phyloP scores from a whole-genome alignment of 2,888 invertebrate species.

The Caradrina kadenii region DNA sequence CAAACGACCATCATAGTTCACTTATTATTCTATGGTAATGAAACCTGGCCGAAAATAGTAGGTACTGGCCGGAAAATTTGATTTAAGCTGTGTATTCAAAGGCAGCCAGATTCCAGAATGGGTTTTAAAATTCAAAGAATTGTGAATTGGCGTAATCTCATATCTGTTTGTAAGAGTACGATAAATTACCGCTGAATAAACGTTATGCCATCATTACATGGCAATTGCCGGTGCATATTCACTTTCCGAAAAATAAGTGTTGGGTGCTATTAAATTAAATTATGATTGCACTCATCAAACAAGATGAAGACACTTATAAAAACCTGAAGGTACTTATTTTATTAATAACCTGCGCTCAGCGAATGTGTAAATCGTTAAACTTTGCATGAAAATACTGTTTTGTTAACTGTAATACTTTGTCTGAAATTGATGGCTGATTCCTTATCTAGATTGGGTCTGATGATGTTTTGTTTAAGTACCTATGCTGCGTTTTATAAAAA shows the following conservation, averaged over 20 bases:
- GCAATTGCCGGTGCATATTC: slow-evolving; percentile 62
- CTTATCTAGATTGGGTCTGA: slow-evolving; percentile 11
- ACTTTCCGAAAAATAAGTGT: slow-evolving; percentile 66
- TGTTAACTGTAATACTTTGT: slow-evolving; percentile 50
- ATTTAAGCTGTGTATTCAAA: too few relatives aligned
- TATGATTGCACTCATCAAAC: slow-evolving; percentile 69
- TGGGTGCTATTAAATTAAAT: slow-evolving; percentile 67
- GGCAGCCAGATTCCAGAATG: too few relatives aligned
- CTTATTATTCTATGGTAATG: too few relatives aligned
- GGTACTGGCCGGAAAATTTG: too few relatives aligned
- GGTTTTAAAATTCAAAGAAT: neutral
- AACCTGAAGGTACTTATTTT: slow-evolving; percentile 55
- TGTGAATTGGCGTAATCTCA: neutral
- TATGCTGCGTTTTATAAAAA: slow-evolving; percentile 14
- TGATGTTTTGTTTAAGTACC: slow-evolving; percentile 37
- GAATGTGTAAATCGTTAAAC: slow-evolving; percentile 65
- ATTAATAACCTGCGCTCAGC: slow-evolving; percentile 29
- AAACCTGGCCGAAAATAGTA: too few relatives aligned
- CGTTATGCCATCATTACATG: slow-evolving; percentile 56
- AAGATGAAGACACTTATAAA: slow-evolving; percentile 60
- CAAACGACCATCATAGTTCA: too few relatives aligned
- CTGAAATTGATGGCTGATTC: slow-evolving; percentile 26
- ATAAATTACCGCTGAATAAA: slow-evolving; percentile 49
- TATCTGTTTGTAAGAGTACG: slow-evolving; percentile 8
- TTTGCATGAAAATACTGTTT: slow-evolving; percentile 61